Conservation (phyloP, 1,140 invertebrate species). For the Eciton burchellii region DNA sequence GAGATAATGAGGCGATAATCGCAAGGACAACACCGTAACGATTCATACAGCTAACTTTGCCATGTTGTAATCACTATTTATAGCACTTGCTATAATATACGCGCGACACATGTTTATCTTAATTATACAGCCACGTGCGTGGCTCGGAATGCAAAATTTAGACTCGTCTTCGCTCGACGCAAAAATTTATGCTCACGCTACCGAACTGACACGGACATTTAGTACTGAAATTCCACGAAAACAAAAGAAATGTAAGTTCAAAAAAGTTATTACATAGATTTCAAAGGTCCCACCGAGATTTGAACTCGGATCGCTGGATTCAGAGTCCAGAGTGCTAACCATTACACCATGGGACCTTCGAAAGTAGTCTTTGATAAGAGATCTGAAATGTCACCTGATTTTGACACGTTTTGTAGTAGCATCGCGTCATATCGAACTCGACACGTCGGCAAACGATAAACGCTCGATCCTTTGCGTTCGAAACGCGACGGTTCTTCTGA, state of each 20-base stretch:
- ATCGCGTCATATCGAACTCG: neutral
- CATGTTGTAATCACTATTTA: neutral
- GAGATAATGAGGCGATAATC: neutral
- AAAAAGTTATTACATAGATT: too few relatives aligned
- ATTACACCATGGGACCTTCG: constrained; percentile 93
- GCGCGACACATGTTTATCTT: neutral
- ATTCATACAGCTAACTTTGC: neutral
- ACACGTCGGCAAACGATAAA: neutral
- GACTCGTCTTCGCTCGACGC: neutral
- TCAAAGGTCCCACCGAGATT: constrained; percentile 93
- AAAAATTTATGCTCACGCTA: constrained; percentile 1
- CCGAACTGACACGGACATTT: neutral
- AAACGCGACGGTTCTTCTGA: neutral
- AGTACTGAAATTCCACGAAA: neutral
- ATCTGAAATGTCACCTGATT: neutral
- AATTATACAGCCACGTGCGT: neutral
- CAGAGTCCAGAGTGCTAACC: constrained; percentile 97
- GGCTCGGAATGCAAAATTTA: neutral
- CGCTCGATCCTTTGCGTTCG: neutral
- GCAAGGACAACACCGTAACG: neutral
- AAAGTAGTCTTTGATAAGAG: neutral
- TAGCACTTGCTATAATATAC: neutral
- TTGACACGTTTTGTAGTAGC: neutral
- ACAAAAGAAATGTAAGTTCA: constrained; percentile 10
- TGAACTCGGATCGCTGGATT: constrained; percentile 96